Evolutionary conservation across 1,140 invertebrate species (phyloP), one percentile per base, ranked within the genome.

Genomic region (Helicoverpa armigera): DNA sequence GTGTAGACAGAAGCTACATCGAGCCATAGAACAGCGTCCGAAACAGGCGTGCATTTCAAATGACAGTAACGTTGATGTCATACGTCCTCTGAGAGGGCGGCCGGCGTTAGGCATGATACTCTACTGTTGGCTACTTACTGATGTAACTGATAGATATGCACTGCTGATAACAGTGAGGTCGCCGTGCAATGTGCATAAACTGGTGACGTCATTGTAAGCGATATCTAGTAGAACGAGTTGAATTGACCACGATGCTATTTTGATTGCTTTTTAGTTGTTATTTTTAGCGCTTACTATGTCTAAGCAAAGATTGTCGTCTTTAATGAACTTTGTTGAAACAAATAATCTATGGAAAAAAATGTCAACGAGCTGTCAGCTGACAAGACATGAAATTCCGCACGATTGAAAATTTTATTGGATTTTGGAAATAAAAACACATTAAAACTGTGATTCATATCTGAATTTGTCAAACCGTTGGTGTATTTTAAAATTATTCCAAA

Each of bases 131-230:
- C 3, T 11, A 50, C 9, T 29, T 70, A 13, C n/a, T 51, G 67
- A 51, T 18, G 65, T 53, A 53, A 53, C 16, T 70, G 50, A 51
- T 53, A 70, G 67, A 70, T 54, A 43, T 70, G n/a, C 50, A 16
- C 13, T 29, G 43, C 18, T 65, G 18, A 58, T 74, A 80, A 77
- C 53, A 63, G 74, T 79, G 69, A 35, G 56, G 43, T n/a, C 7
- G 51, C 53, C 13, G 13, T 65, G 63, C 63, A 16, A 67, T 67
- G 63, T 67, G 63, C 63, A n/a, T 67, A 67, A 23, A 23, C 35
- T n/a, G n/a, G 35, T 67, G 63, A 67, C 35, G 63, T 67, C 63
- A 67, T 23, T 23, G 23, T 23, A 23, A 23, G 23, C 23, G 5
- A 7, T 43, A 16, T 11, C 14, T 12, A 10, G 54, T 23, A 23